Base-by-base conservation (phyloP, 1,140 invertebrate genomes). In the Drosophila nikananu region DNA sequence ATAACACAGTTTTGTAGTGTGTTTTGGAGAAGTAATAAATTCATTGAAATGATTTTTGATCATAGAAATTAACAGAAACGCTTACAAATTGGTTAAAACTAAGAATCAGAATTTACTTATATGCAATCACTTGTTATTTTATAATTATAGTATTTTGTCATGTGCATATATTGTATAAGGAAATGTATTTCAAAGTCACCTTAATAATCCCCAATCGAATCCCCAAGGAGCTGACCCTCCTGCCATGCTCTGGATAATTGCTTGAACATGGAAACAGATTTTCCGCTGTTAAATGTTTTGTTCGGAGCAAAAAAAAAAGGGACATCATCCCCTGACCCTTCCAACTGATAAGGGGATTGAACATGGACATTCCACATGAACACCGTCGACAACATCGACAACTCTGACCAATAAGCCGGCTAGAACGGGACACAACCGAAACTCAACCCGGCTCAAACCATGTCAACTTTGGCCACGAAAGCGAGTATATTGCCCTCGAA, bases 331-430 rank as follows among this genome's bases (percentile, higher is more conserved):
- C 9, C 8, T 8, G 1, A 37, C 35, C 19, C 30, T 27, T 13
- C 35, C 32, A 32, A 60, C 46, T 74, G 61, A 2, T 10, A 2
- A 0, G 1, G n/a, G n/a, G 1, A 30, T 39, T 17, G 64, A 46
- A 70, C 49, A 55, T 30, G 21, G 21, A 57, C 64, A 68, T 71
- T 71, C 67, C 67, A 32, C 67, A 68, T 19, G 39, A 70, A 68
- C 64, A 55, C 49, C 67, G 48, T 68, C 64, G 48, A 68, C 63
- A 54, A 54, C 67, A 46, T 46, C 48, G 64, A 71, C 67, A 68
- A 23, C 67, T 35, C 17, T 58, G 70, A 71, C 52, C 76, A 80
- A 76, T 77, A 83, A 80, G 81, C 80, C 57, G 60, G 59, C 80
- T 60, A 74, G 66, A 25, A 63, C 35, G 65, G 66, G 46, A 27